Percentiles rank a stretch among this genome's conserved stretches.
Conservation (phyloP, 2,888 invertebrate genomes). For the Sarcophaga subvicina region DNA sequence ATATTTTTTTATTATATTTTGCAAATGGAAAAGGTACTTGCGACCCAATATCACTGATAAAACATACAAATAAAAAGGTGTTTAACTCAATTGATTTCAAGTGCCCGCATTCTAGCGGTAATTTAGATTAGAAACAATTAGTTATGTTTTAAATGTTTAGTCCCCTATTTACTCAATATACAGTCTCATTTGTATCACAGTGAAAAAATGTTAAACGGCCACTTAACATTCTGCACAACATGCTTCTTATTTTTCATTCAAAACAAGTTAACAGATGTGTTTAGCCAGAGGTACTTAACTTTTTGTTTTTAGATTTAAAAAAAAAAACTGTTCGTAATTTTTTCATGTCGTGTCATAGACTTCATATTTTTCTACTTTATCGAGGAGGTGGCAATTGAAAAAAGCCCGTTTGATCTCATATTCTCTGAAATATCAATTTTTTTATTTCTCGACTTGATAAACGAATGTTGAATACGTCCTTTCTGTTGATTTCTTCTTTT, state of each 20-base stretch:
- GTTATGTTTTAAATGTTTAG: neutral
- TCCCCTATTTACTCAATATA: neutral
- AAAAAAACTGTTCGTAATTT: too few relatives aligned
- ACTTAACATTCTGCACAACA: conserved; percentile 28
- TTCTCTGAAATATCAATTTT: too few relatives aligned
- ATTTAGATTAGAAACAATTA: conserved; percentile 44
- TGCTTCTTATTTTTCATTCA: neutral
- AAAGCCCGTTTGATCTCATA: too few relatives aligned
- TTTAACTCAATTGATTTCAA: conserved; percentile 21
- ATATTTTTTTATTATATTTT: neutral
- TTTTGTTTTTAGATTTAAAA: neutral
- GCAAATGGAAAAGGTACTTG: neutral
- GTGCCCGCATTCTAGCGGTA: conserved; percentile 29
- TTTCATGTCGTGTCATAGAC: too few relatives aligned
- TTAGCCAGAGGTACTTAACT: neutral
- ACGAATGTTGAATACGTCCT: too few relatives aligned
- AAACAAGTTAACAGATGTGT: neutral
- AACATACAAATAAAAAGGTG: neutral
- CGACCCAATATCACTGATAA: conserved; percentile 15
- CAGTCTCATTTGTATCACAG: neutral
- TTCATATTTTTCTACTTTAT: too few relatives aligned
- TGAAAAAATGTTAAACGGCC: neutral
- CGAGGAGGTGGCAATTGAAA: too few relatives aligned
- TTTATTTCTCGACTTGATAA: too few relatives aligned
- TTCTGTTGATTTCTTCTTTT: too few relatives aligned